Evolutionary conservation across 2,797 vertebrate species (phyloP), one percentile per base, ranked within the genome.

Genomic region (Arremon aurantiirostris): DNA sequence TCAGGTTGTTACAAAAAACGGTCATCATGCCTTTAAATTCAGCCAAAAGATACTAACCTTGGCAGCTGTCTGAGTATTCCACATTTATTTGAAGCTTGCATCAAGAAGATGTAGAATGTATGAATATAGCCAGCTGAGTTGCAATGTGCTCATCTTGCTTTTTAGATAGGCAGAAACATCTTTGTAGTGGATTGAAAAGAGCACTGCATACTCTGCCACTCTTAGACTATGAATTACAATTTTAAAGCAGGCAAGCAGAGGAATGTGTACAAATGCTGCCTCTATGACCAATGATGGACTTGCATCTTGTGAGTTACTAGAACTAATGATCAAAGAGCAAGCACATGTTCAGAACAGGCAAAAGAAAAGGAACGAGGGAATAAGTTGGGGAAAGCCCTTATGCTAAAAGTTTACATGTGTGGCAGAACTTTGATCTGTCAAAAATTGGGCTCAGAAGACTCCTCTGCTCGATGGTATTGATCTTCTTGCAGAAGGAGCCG

Each of bases 131-230:
- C 85, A 95, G 95, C 95, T 94, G 95, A 97, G 95, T 94, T 96
- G 82, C 91, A 89, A 4, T 63, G 76, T 86, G 68, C 95, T 97
- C 86, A 50, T 89, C 94, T 92, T 94, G 96, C 97, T 91, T 93
- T 89, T 95, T 83, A 94, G 94, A 93, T 95, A 95, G 93, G 96
- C 86, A 96, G 95, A 94, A 96, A 56, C 64, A 50, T 90, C 92
- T 97, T 96, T 96, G 93, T 97, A 97, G 96, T 65, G 86, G 35
- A 84, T 94, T 97, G 96, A 97, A 96, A 96, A 93, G 92, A 73
- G 66, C 82, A 64, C 88, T 93, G 68, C 90, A 96, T 91, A 92
- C 82, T 60, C 82, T 97, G 95, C 96, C 69, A 57, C 94, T 96
- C 92, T 93, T 94, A 87, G 91, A 88, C 89, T 82, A 77, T 82